Percentiles rank a stretch among this genome's conserved stretches.
phyloP scores from a whole-genome alignment of 2,797 vertebrate genomes.

The Ctenochaetus hawaiiensis region DNA sequence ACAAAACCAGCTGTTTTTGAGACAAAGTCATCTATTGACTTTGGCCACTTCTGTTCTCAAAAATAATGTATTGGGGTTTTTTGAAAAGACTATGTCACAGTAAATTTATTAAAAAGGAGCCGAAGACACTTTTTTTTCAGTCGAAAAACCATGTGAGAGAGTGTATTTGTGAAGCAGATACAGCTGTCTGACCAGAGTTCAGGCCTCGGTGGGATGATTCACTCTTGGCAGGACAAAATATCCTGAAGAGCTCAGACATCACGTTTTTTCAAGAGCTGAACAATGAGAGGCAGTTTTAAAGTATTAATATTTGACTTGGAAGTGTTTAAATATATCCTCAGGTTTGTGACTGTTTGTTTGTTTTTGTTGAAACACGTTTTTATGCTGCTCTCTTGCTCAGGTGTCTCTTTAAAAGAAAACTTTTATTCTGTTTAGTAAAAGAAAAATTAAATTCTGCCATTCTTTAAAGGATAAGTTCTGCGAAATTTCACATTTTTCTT shows the following conservation, averaged over 20 bases:
- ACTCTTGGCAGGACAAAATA: constrained; percentile 24
- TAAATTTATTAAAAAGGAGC: background rate
- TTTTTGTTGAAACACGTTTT: background rate
- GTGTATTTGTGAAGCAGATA: constrained; percentile 12
- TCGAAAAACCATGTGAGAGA: background rate
- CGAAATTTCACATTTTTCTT: background rate
- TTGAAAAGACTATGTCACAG: accelerated
- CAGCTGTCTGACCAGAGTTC: constrained; percentile 26
- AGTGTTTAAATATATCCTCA: background rate
- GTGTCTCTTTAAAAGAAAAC: background rate
- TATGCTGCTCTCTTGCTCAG: background rate
- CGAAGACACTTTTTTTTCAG: background rate
- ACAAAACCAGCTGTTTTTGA: background rate
- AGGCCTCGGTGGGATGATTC: constrained; percentile 27
- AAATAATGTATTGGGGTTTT: background rate
- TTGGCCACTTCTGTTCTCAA: background rate
- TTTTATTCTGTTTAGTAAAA: background rate
- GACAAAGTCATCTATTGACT: background rate
- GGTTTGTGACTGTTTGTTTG: background rate
- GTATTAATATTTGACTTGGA: no score
- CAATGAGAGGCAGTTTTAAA: background rate
- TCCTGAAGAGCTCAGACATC: constrained; percentile 2
- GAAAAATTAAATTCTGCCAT: background rate
- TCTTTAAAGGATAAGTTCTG: background rate
- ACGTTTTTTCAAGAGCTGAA: constrained; percentile 29